These are phyloP conservation scores for Melanotaenia maccullochi DNA, from an alignment of 2,797 vertebrate species.

Conservation along the genomic window DNA sequence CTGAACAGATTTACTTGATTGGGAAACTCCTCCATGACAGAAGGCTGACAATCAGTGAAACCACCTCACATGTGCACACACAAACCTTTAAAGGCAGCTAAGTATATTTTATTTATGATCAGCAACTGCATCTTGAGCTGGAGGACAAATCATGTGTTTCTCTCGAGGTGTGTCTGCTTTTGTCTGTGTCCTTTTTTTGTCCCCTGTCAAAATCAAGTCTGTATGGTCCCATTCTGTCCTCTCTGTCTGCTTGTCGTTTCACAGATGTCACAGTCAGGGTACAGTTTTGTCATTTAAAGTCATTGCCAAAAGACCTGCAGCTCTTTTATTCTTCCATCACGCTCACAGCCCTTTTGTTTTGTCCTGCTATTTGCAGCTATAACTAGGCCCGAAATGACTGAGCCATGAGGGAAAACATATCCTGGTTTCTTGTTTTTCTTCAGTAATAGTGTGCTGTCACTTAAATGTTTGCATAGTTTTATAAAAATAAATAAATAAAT, in stretches of 20 bases:
- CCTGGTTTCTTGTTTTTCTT: slow-evolving; percentile 3
- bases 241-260: slow-evolving; percentile 7
- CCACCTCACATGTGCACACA: slow-evolving; percentile 13
- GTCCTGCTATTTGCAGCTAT: background rate
- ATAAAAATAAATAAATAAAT: background rate
- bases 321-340: background rate
- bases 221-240: slow-evolving; percentile 25
- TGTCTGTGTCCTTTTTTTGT: slow-evolving; percentile 15
- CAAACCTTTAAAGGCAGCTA: slow-evolving; percentile 9
- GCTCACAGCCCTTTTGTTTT: background rate
- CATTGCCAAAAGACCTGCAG: slow-evolving; percentile 10
- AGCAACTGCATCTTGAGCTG: slow-evolving; percentile 34
- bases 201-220: slow-evolving; percentile 18
- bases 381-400: background rate
- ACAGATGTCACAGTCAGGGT: slow-evolving; percentile 5
- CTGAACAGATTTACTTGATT: slow-evolving; percentile 42
- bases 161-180: slow-evolving; percentile 12
- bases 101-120: slow-evolving; percentile 16
- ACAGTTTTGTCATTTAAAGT: slow-evolving; percentile 38
- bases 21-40: slow-evolving; percentile 39
- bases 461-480: background rate
- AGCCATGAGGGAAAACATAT: slow-evolving; percentile 1
- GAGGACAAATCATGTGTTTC: slow-evolving; percentile 26
- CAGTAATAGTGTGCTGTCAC: background rate
- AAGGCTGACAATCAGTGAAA: slow-evolving; percentile 31